Evolutionary conservation across 1,140 invertebrate genomes (phyloP).

Genomic region (Anadara kagoshimensis): DNA sequence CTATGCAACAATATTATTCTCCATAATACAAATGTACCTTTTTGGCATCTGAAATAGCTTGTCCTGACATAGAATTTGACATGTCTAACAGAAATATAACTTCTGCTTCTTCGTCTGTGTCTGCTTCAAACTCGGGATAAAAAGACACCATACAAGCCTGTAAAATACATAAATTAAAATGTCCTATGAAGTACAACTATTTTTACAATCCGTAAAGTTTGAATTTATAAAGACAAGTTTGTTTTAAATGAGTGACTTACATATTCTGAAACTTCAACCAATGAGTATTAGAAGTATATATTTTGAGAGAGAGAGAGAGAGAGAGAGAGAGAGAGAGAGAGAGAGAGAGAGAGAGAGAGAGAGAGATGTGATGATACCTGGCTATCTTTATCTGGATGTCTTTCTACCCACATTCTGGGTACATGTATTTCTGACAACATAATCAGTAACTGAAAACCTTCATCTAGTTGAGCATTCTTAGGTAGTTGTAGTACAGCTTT

Average conservation of each 20-base stretch:
- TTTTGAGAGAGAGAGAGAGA: no score
- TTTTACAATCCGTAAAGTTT: no score
- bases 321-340: no score
- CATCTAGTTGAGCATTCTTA: conserved; percentile 49
- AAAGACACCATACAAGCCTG: conserved; percentile 74
- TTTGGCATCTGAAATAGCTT: conserved; percentile 55
- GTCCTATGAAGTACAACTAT: neutral
- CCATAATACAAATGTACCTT: no score
- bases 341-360: no score
- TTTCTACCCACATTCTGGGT: conserved; percentile 72
- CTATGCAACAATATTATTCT: no score
- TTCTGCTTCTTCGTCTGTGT: conserved; percentile 47
- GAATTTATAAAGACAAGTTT: no score
- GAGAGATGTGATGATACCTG: conserved; percentile 56
- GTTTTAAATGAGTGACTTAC: no score
- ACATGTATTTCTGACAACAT: conserved; percentile 70
- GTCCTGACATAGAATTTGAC: conserved; percentile 70
- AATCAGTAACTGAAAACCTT: conserved; percentile 67
- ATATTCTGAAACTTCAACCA: no score
- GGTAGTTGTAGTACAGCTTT: conserved; percentile 64
- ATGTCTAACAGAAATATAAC: conserved; percentile 66
- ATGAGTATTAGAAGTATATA: no score
- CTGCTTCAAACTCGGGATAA: conserved; percentile 72
- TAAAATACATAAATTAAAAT: neutral
- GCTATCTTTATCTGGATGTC: conserved; percentile 52